Evolutionary conservation across 1,140 invertebrate genomes (phyloP), one percentile per base, ranked within the genome.

Genomic region (Monomorium pharaonis): DNA sequence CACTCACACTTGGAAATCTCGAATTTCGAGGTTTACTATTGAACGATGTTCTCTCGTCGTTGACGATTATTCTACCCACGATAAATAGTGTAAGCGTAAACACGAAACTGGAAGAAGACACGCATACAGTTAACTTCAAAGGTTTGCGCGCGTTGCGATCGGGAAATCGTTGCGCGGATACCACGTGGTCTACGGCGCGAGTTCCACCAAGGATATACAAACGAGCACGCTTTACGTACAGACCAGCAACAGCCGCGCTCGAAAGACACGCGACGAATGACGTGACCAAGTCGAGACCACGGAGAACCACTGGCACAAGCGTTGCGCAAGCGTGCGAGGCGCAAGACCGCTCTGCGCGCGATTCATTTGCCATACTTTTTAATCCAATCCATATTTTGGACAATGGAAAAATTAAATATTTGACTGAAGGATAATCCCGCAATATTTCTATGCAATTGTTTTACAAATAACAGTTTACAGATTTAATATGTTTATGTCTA

Each of bases 241-340:
- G 0, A 80, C 74, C 72, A 77, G 72, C 85, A 65, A 88, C 89
- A 86, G 85, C 65, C 92, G 92, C 92, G 92, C 84, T 91, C 90
- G 90, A 75, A 86, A 89, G 93, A 90, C 93, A 92, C 92, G 92
- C 93, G 89, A 92, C 93, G 92, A 94, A 92, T 94, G 92, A 90
- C 84, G 78, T 74, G 78, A 74, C 42, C 44, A 44, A 72, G 42
- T 81, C 86, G 44, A 78, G 83, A n/a, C 9, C 47, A 44, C 51
- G 76, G 86, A 90, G 89, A 90, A 88, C 86, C 86, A 90, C 88
- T 90, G 89, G 44, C 42, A 16, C 33, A 12, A 24, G 16, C 9
- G 62, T 54, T 44, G 67, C 89, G 83, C 88, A 89, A 65, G 89
- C 89, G 75, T 54, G 24, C 16, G 21, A 6, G 24, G 42, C n/a